Base-by-base conservation (phyloP, 2,113 vertebrate genomes). In the Naja naja region DNA sequence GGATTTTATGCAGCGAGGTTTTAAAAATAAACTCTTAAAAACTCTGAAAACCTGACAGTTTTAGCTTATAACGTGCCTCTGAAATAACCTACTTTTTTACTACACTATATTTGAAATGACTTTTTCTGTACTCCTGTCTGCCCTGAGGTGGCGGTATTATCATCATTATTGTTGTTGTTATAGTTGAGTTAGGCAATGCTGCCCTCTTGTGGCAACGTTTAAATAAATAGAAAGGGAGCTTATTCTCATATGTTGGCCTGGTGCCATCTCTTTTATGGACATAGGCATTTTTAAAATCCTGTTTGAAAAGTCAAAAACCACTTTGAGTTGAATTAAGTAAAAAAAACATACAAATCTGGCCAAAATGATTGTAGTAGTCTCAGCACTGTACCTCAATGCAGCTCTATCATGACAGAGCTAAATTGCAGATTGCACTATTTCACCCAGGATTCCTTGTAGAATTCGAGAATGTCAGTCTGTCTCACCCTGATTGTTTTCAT, bases 141-240 rank as follows among this genome's bases (percentile, higher is more conserved):
- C 91, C 74, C 91, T 9, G 23, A 54, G 4, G 43, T 39, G 85
- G 25, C 47, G 55, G 60, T 87, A 16, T 0, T 22, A 52, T 56
- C 25, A 43, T 45, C 16, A 85, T n/a, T 45, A 64, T 54, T 64
- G 8, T 0, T 25, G n/a, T 54, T n/a, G 27, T 49, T 90, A 30
- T 12, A 11, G 27, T 97, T 97, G 27, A 45, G 89, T 88, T 94
- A 91, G 94, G 88, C 91, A 94, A 92, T 96, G 96, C 95, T 97
- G 98, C 97, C 98, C 97, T 96, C 98, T 97, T 96, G 96, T 95
- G 98, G 86, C 25, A 23, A 54, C 55, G 1, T 8, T 53, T 88
- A 52, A 86, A 34, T 43, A 1, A 91, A 23, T 27, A n/a, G 0
- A 7, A 34, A 0, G 0, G 34, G 23, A 22, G 1, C 3, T 58